Evolutionary conservation across 2,888 invertebrate species (phyloP).

Genomic region (Tortrix viridana): DNA sequence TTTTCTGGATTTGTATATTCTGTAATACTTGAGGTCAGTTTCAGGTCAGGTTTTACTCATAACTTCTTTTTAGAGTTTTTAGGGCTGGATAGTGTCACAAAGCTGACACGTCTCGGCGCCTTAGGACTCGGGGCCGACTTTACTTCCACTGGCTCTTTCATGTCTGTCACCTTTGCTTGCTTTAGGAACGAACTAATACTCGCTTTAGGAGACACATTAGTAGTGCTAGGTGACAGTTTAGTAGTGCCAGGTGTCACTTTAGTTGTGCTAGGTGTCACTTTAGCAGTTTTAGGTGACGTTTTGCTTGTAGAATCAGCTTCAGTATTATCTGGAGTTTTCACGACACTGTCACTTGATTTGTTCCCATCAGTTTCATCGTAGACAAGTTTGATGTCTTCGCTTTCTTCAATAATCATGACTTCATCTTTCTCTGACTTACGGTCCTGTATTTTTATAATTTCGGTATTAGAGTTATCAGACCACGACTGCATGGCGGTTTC

Average conservation of each 20-base stretch:
- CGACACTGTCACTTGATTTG: conserved; percentile 29
- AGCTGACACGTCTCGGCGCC: conserved; percentile 87
- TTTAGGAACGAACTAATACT: conserved; percentile 55
- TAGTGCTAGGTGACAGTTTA: conserved; percentile 36
- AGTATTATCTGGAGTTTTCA: conserved; percentile 24
- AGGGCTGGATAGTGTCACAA: conserved; percentile 91
- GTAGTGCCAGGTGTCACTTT: conserved; percentile 35
- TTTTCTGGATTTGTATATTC: too few relatives aligned
- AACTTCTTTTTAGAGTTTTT: conserved; percentile 86
- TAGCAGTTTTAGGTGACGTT: conserved; percentile 27
- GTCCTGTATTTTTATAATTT: conserved; percentile 73
- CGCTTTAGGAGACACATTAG: conserved; percentile 39
- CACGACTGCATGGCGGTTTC: conserved; percentile 79
- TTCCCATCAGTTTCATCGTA: conserved; percentile 78
- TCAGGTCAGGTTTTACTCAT: not conserved
- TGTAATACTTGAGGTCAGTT: too few relatives aligned
- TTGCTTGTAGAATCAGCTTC: too few relatives aligned
- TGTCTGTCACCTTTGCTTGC: conserved; percentile 70
- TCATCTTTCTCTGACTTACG: conserved; percentile 48
- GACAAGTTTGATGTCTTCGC: conserved; percentile 85
- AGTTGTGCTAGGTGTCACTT: conserved; percentile 36
- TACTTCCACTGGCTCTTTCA: conserved; percentile 53
- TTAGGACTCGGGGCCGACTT: conserved; percentile 69
- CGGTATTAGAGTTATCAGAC: conserved; percentile 77
- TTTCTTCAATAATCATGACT: conserved; percentile 64